phyloP scores from a whole-genome alignment of 2,888 invertebrate species.

The Drosophila nigricruria region DNA sequence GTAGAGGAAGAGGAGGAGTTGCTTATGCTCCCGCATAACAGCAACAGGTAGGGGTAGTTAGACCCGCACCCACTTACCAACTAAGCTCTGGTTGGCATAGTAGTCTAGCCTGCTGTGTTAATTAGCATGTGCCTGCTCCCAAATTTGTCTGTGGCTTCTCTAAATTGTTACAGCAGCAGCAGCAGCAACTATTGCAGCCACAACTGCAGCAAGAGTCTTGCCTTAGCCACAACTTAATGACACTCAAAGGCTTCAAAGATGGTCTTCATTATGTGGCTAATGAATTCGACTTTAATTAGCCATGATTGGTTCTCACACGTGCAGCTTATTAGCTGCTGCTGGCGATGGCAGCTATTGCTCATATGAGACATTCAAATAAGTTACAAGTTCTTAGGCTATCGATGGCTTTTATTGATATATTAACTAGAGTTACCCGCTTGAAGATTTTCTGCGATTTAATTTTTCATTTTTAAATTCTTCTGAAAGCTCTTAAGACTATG shows the following conservation, averaged over 20 bases:
- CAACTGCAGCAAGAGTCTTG: background rate
- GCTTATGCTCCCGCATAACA: constrained; percentile 17
- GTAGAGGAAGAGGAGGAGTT: constrained; percentile 6
- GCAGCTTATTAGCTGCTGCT: background rate
- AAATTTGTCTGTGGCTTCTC: background rate
- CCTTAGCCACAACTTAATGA: background rate
- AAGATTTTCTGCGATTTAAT: too few relatives aligned
- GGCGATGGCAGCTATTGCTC: background rate
- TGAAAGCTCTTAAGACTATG: background rate
- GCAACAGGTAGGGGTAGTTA: constrained; percentile 69
- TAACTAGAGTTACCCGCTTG: too few relatives aligned
- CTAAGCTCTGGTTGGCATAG: background rate
- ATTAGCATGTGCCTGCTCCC: background rate
- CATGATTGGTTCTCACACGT: background rate
- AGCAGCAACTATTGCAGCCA: constrained; percentile 2
- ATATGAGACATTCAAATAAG: background rate
- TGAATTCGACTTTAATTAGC: background rate
- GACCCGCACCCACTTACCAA: background rate
- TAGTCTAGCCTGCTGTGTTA: background rate
- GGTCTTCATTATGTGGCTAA: background rate
- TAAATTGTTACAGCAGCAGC: background rate
- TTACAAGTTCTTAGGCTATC: background rate
- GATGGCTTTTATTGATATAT: background rate
- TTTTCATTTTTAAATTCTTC: too few relatives aligned
- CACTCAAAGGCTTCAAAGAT: background rate